Evolutionary conservation across 2,888 invertebrate species (phyloP), one percentile per base, ranked within the genome.

Genomic region (Conus canariensis): DNA sequence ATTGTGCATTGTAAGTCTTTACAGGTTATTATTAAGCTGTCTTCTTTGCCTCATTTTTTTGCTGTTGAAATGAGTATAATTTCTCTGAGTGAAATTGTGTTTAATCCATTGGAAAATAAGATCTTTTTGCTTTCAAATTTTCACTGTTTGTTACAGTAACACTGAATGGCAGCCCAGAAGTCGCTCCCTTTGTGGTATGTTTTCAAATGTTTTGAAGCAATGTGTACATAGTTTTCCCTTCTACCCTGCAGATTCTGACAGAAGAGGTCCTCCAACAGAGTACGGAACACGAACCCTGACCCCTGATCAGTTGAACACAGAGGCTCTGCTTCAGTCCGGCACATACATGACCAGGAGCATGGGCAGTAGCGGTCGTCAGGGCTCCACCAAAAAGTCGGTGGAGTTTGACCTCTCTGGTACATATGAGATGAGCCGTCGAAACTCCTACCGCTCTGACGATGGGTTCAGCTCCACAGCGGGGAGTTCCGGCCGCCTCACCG

Each of bases 261-360:
- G 89, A 16, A 30, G 70, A 59, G 74, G 70, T 7, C 74, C 64
- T 4, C 67, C 70, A 10, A 85, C 70, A n/a, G 90, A 90, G 60
- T 90, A 70, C 58, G 93, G 93, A 67, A 92, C 94, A 10, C 90
- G 93, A 25, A 92, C 93, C 45, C 93, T 94, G 91, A 95, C 95
- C 6, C 94, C 95, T 9, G 95, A 95, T 91, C 95, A 95, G 93
- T 94, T 95, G 93, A 95, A 95, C 91, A 91, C 94, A 25, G 95
- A 95, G 60, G 93, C 93, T 88, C 92, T 95, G 83, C 92, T 95
- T 88, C 94, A 94, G 91, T 94, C 95, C 86, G 94, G 94, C 19
- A 59, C 59, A 30, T 89, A 89, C 89, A 25, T 74, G 30, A 85
- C 74, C 14, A 74, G 74, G 5, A 88, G 80, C 6, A 80, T 88